Conservation (phyloP, 2,797 vertebrate species). For the Cuniculus paca region DNA sequence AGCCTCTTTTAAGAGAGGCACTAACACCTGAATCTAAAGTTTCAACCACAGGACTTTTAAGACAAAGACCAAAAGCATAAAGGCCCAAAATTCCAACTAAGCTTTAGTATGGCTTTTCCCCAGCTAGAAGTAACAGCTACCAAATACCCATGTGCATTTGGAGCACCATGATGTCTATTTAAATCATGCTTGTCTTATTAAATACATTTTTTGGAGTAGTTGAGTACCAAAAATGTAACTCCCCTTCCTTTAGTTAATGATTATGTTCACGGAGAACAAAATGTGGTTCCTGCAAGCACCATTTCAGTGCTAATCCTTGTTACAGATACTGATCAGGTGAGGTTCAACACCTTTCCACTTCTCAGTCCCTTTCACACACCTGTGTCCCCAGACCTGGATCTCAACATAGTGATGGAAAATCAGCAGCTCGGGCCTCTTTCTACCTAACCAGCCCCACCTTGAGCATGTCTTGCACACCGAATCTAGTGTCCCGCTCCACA, state of each 20-base stretch:
- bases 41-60: conserved; percentile 61
- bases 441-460: background rate
- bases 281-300: background rate
- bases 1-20: conserved; percentile 68
- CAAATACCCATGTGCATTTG: background rate
- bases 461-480: background rate
- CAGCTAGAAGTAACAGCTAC: background rate
- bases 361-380: background rate
- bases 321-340: background rate
- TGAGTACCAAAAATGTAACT: background rate
- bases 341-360: background rate
- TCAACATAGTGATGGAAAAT: background rate
- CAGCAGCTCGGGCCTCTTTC: background rate
- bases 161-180: background rate
- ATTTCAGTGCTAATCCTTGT: background rate
- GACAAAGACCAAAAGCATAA: conserved; percentile 64
- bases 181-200: conserved; percentile 27
- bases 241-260: conserved; percentile 42
- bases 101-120: background rate
- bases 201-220: conserved; percentile 9
- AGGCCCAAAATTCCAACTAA: conserved; percentile 43
- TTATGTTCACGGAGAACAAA: background rate
- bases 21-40: conserved; percentile 59
- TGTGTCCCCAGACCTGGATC: background rate
- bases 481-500: background rate